Evolutionary conservation across 30 jellyfish, hydroid and myxozoan species (phyloP).

Genomic region (Aurelia sp.): DNA sequence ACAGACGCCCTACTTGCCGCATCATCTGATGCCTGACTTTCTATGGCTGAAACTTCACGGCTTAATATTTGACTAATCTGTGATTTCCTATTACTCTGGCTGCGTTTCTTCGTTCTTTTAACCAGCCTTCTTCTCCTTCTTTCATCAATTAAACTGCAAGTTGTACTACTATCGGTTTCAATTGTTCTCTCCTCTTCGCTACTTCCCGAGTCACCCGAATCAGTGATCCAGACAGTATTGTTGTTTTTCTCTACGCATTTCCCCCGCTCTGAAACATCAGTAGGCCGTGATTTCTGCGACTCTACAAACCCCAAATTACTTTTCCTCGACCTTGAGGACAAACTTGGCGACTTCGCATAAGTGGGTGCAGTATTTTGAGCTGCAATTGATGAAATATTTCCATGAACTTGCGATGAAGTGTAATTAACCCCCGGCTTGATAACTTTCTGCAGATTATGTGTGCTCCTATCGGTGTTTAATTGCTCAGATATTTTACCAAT

Average conservation of each 20-base stretch:
- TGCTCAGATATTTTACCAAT: slow-evolving; percentile 20
- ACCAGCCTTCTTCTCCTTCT: slow-evolving; percentile 80
- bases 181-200: slow-evolving; percentile 73
- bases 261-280: slow-evolving; percentile 51
- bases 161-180: slow-evolving; percentile 81
- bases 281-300: slow-evolving; percentile 29
- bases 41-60: slow-evolving; percentile 63
- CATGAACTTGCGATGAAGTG: slow-evolving; percentile 18
- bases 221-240: slow-evolving; percentile 84
- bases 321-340: slow-evolving; percentile 39
- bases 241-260: slow-evolving; percentile 59
- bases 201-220: slow-evolving; percentile 62
- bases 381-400: slow-evolving; percentile 1
- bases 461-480: slow-evolving; percentile 39
- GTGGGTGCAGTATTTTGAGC: slow-evolving; percentile 30
- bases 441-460: slow-evolving; percentile 41
- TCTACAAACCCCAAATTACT: slow-evolving; percentile 42
- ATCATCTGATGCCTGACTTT: slow-evolving; percentile 61
- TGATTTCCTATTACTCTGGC: slow-evolving; percentile 55
- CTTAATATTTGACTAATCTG: slow-evolving; percentile 68
- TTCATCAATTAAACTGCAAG: slow-evolving; percentile 80
- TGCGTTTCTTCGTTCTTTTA: slow-evolving; percentile 73
- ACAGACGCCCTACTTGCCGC: slow-evolving; percentile 80
- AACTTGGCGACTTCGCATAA: slow-evolving; percentile 30
- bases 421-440: slow-evolving; percentile 60